These are phyloP conservation scores for Chondrosia reniformis DNA, from an alignment of 37 sponge, comb jelly and placozoan genomes.

Conservation along the genomic window DNA sequence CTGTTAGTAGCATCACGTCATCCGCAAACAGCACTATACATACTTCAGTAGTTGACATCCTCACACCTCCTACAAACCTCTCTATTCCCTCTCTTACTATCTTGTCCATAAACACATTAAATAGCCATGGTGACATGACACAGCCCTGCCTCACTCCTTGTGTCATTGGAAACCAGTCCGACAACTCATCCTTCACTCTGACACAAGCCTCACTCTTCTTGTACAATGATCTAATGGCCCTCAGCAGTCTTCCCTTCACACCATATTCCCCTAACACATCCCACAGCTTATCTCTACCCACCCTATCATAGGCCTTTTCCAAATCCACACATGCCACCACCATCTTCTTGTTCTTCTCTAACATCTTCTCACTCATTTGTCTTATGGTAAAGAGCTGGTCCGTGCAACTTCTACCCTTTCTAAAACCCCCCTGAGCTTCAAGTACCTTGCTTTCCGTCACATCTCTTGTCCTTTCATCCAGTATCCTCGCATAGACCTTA, in stretches of 20 bases:
- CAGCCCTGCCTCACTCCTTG: constrained; percentile 19
- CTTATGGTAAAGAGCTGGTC: constrained; percentile 25
- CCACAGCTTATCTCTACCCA: background rate
- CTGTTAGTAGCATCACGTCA: no score
- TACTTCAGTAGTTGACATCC: no score
- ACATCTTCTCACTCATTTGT: background rate
- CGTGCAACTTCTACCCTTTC: constrained; percentile 13
- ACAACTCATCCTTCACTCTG: background rate
- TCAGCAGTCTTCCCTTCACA: background rate
- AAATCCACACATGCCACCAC: background rate
- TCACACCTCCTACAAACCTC: no score
- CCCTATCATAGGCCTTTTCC: background rate
- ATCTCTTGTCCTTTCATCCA: background rate
- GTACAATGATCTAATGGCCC: background rate
- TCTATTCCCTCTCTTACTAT: no score
- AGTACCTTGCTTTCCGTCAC: constrained; percentile 3
- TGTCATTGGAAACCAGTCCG: constrained; percentile 11
- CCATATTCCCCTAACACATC: background rate
- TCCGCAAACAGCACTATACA: no score
- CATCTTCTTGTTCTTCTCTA: background rate
- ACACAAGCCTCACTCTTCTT: background rate
- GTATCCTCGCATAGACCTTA: constrained; percentile 25
- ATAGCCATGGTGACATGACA: constrained; percentile 20
- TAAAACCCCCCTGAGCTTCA: constrained; percentile 29
- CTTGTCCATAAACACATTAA: constrained; percentile 23